A percentile compares a stretch with the other conserved stretches of the same genome.
These are phyloP conservation scores for Rhynchomys soricoides DNA, from an alignment of 2,113 vertebrate species.

Conservation along the genomic window DNA sequence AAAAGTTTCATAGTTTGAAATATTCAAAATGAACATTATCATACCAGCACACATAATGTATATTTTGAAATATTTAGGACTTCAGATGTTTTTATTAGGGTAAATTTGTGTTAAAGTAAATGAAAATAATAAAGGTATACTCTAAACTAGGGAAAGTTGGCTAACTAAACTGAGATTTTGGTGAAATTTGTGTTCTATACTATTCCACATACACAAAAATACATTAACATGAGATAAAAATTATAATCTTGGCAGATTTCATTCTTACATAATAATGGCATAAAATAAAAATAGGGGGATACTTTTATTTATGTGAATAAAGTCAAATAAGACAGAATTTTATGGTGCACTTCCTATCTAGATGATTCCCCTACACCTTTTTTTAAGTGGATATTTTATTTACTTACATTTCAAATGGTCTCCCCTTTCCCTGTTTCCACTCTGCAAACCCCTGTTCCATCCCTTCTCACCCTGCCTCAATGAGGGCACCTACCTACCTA, in stretches of 20 bases:
- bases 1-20: neutral
- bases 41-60: neutral
- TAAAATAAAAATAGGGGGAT: neutral
- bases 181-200: neutral
- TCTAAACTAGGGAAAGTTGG: constrained; percentile 1
- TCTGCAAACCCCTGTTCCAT: too few species aligned
- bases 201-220: neutral
- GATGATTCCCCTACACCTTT: fast-evolving
- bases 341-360: neutral
- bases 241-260: neutral
- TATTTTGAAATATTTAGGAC: neutral
- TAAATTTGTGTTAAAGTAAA: neutral
- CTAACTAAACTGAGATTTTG: neutral
- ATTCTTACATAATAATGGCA: neutral
- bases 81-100: neutral
- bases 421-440: too few species aligned
- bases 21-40: neutral
- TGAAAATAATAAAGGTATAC: neutral
- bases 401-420: too few species aligned
- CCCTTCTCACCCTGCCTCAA: too few species aligned
- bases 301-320: neutral
- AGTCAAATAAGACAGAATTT: neutral
- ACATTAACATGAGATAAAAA: neutral
- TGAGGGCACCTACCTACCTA: too few species aligned
- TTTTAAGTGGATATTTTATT: too few species aligned